These are phyloP conservation scores for Leptinotarsa texana DNA, from an alignment of 1,140 invertebrate species.

Conservation along the genomic window DNA sequence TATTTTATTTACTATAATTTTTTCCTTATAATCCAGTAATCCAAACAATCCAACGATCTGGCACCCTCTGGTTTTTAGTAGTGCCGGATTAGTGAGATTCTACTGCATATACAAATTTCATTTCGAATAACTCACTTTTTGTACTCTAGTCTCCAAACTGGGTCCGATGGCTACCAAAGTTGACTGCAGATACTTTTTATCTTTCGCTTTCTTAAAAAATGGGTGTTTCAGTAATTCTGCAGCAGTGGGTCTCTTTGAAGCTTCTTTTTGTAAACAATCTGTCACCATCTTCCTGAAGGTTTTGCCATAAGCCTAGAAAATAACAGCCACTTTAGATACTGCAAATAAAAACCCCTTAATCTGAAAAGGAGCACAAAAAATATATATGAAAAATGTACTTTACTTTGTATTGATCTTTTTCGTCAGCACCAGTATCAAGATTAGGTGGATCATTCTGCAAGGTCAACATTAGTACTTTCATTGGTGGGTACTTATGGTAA, in stretches of 20 bases:
- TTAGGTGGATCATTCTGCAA: conserved; percentile 97
- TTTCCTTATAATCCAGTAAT: no score
- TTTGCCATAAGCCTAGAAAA: conserved; percentile 82
- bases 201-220: conserved; percentile 99
- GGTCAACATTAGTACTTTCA: conserved; percentile 98
- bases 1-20: no score
- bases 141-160: conserved; percentile 84
- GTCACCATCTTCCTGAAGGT: conserved; percentile 95
- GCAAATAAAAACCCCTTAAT: neutral
- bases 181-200: conserved; percentile 91
- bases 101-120: no score
- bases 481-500: conserved; percentile 98
- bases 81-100: no score
- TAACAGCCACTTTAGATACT: neutral
- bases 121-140: conserved; percentile 68
- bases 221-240: conserved; percentile 97
- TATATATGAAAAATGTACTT: neutral
- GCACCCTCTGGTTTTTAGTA: no score
- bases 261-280: conserved; percentile 94
- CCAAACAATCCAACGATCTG: no score
- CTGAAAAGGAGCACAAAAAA: neutral
- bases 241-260: conserved; percentile 91
- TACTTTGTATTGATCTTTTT: conserved; percentile 95
- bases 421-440: conserved; percentile 91
- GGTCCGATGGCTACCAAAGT: conserved; percentile 85